Evolutionary conservation across 2,888 invertebrate genomes (phyloP).

Genomic region (Tribolium freemani): DNA sequence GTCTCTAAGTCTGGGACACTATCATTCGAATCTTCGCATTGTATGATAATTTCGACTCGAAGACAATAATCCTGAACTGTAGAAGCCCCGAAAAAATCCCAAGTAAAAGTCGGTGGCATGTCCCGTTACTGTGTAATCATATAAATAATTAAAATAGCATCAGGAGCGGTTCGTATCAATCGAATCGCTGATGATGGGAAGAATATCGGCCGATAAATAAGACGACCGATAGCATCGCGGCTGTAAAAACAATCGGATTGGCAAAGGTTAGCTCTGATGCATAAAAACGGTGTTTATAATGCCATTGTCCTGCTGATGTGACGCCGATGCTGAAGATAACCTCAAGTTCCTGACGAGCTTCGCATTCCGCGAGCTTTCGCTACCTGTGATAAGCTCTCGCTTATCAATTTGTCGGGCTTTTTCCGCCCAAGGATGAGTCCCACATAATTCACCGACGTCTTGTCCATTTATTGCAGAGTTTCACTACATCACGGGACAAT

Average conservation of each 20-base stretch:
- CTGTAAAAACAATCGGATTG: conserved; percentile 51
- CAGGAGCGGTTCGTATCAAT: conserved; percentile 11
- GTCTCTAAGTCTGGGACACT: conserved; percentile 49
- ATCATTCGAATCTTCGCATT: conserved; percentile 42
- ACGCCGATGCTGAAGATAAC: conserved; percentile 59
- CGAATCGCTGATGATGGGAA: neutral
- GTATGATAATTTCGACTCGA: conserved; percentile 42
- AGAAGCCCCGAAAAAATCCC: conserved; percentile 10
- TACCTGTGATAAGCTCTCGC: neutral
- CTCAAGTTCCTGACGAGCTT: conserved; percentile 55
- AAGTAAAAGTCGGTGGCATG: neutral
- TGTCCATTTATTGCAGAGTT: conserved; percentile 60
- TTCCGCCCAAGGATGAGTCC: conserved; percentile 25
- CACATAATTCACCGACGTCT: conserved; percentile 50
- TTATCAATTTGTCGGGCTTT: neutral
- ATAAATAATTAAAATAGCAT: conserved; percentile 32
- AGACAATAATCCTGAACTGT: conserved; percentile 25
- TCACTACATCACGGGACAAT: conserved; percentile 64
- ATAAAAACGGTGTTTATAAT: conserved; percentile 58
- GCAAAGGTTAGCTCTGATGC: conserved; percentile 51
- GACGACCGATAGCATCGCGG: conserved; percentile 45
- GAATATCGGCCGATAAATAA: conserved; percentile 46
- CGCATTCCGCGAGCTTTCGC: conserved; percentile 46
- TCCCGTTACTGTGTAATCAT: conserved; percentile 17
- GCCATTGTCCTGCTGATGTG: conserved; percentile 61